Evolutionary conservation across 2,888 invertebrate genomes (phyloP), one percentile per base, ranked within the genome.

Genomic region (Aporophyla lueneburgensis): DNA sequence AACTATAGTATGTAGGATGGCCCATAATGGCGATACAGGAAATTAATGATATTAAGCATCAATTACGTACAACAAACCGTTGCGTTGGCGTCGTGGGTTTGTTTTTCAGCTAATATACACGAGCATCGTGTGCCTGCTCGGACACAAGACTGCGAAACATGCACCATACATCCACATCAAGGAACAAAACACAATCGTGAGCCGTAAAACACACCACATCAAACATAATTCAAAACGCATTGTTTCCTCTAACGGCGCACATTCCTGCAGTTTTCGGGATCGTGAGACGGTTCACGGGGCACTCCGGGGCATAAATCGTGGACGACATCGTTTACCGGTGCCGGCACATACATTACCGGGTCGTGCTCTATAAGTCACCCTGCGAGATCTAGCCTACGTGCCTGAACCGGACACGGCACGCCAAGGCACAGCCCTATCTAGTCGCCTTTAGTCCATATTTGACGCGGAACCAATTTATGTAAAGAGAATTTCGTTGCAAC

Each of bases 351-450:
- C 86, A 88, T 91, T 89, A 86, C 78, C 71, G 63, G 87, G 81
- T 90, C 89, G 91, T 92, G 91, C 63, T 80, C 89, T 84, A 88
- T 90, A 91, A 91, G 87, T 91, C 85, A 87, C 75, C 81, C 73
- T 46, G 68, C 76, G 71, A 84, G 85, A 83, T 85, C 82, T 81
- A 71, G 84, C 85, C 83, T 76, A 87, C 87, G 88, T 89, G 82
- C 86, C 84, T 73, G 69, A 74, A 67, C 83, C 76, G 77, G 79
- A 83, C 78, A 66, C 65, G 67, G 74, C 66, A 43, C 27, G 78
- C 51, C 62, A 46, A 4, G n/a, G 58, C 43, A n/a, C 56, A 61
- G 77, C 77, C 77, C 59, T 84, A 76, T 84, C 74, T 76, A 54
- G 46, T 49, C 51, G 69, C 72, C 72, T 80, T 72, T 74, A 78